These are phyloP conservation scores for Ctena decussata DNA, from an alignment of 2,888 invertebrate genomes.

Conservation along the genomic window DNA sequence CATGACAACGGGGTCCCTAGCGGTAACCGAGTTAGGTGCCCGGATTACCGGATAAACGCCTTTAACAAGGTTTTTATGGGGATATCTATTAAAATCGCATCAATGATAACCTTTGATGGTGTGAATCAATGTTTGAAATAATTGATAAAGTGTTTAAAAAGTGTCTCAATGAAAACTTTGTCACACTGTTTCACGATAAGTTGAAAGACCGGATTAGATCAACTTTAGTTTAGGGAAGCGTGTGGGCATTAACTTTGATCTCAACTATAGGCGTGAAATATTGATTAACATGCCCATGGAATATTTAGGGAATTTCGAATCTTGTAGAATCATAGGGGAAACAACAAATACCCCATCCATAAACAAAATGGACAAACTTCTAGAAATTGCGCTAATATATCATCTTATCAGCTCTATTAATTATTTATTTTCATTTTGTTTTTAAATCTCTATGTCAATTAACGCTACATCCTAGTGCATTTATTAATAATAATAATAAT, in stretches of 20 bases:
- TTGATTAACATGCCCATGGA: too few relatives aligned
- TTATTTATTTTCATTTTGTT: too few relatives aligned
- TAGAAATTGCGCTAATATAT: too few relatives aligned
- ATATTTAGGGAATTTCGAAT: too few relatives aligned
- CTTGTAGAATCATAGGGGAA: too few relatives aligned
- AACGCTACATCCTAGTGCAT: too few relatives aligned
- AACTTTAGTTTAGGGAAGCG: background rate
- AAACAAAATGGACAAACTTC: too few relatives aligned
- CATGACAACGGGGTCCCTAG: constrained; percentile 7
- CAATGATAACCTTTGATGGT: constrained; percentile 40
- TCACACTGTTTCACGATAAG: background rate
- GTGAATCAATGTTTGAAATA: constrained; percentile 41
- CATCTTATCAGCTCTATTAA: too few relatives aligned
- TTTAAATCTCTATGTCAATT: too few relatives aligned
- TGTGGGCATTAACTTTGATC: constrained; percentile 2
- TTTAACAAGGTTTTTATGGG: constrained; percentile 54
- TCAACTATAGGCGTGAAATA: background rate
- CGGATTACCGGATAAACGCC: constrained; percentile 20
- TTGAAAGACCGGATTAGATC: background rate
- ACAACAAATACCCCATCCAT: too few relatives aligned
- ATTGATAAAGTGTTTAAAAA: constrained; percentile 30
- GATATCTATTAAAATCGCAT: constrained; percentile 34
- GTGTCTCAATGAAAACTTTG: constrained; percentile 16
- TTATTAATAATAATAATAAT: too few relatives aligned
- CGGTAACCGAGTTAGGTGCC: background rate